Evolutionary conservation across 2,888 invertebrate genomes (phyloP).

Genomic region (Trissolcus brochymenae): DNA sequence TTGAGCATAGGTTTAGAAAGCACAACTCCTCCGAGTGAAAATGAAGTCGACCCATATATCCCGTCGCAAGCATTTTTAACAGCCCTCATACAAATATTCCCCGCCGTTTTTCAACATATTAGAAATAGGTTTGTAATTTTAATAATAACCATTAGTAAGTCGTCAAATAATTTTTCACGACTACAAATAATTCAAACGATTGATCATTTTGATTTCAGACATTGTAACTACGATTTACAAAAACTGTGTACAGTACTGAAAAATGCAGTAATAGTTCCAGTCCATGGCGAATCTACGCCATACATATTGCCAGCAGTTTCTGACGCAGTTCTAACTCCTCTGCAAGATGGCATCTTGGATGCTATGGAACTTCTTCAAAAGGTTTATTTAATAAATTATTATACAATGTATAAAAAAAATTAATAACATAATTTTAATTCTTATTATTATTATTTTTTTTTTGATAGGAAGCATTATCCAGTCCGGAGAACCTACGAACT

Average conservation of each 20-base stretch:
- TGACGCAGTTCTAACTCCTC: constrained; percentile 87
- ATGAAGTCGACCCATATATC: constrained; percentile 83
- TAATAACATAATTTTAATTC: background rate
- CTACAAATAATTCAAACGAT: too few relatives aligned
- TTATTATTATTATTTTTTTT: constrained; percentile 48
- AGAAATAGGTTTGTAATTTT: constrained; percentile 79
- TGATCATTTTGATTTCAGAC: constrained; percentile 73
- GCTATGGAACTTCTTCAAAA: constrained; percentile 92
- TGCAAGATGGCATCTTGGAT: constrained; percentile 90
- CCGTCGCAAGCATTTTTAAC: constrained; percentile 96
- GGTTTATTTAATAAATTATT: constrained; percentile 74
- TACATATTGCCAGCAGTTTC: constrained; percentile 88
- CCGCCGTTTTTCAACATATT: constrained; percentile 94
- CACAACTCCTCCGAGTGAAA: constrained; percentile 80
- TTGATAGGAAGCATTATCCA: constrained; percentile 79
- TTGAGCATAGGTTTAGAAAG: constrained; percentile 89
- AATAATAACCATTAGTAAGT: background rate
- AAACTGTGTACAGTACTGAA: constrained; percentile 87
- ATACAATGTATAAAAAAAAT: background rate
- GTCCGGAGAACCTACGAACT: constrained; percentile 79
- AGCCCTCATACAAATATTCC: constrained; percentile 96
- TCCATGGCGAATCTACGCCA: constrained; percentile 87
- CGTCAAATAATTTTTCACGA: too few relatives aligned
- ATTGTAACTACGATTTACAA: constrained; percentile 85
- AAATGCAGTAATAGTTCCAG: constrained; percentile 87